These are phyloP conservation scores for Pseudomyrmex sp. DNA, from an alignment of 1,140 invertebrate genomes.

Conservation along the genomic window DNA sequence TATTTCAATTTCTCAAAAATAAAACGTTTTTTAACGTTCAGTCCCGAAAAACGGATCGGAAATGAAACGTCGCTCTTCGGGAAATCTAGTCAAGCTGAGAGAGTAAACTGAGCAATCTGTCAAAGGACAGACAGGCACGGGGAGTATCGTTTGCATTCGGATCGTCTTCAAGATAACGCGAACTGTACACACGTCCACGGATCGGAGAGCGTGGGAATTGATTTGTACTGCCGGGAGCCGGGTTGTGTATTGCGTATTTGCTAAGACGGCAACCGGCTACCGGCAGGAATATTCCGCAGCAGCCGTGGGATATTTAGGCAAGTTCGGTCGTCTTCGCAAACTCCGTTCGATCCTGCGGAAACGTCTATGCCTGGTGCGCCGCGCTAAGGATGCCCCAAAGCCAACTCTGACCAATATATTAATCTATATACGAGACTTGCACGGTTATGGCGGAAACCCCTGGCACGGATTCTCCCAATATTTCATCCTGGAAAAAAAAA, in stretches of 20 bases:
- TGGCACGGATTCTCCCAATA: not conserved
- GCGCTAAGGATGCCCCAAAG: slow-evolving; percentile 22
- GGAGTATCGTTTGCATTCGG: slow-evolving; percentile 7
- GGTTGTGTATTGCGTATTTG: slow-evolving; percentile 38
- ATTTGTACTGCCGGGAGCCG: slow-evolving; percentile 33
- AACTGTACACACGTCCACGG: slow-evolving; percentile 33
- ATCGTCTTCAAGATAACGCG: slow-evolving; percentile 1
- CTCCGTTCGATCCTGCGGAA: slow-evolving; percentile 48
- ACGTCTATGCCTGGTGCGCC: slow-evolving; percentile 27
- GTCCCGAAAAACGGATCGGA: not conserved
- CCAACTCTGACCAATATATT: slow-evolving; percentile 45
- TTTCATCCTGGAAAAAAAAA: not conserved
- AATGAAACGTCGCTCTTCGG: not conserved
- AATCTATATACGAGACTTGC: not conserved
- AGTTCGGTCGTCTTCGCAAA: slow-evolving; percentile 46
- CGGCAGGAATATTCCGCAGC: slow-evolving; percentile 1
- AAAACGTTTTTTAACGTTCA: not conserved
- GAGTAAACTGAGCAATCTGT: not conserved
- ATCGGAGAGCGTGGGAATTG: slow-evolving; percentile 35
- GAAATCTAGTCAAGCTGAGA: not conserved
- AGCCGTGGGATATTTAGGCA: slow-evolving; percentile 49
- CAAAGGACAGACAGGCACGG: not conserved
- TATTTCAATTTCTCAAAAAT: not conserved
- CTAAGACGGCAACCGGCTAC: slow-evolving; percentile 14
- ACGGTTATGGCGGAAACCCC: not conserved